These are phyloP conservation scores for Cacoxenus indagator DNA, from an alignment of 2,888 invertebrate species.

Conservation along the genomic window DNA sequence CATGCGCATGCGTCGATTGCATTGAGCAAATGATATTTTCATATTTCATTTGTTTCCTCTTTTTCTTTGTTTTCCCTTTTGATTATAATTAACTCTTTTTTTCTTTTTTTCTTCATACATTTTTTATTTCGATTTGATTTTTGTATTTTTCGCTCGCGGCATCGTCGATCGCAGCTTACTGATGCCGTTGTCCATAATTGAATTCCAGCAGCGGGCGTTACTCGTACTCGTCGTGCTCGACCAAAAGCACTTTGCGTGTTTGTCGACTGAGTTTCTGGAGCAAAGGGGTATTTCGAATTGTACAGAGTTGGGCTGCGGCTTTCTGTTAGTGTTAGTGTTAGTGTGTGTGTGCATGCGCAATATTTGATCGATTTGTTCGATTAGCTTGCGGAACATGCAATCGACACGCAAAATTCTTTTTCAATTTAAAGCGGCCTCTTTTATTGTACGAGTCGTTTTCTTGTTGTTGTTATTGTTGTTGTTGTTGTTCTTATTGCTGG, in stretches of 20 bases:
- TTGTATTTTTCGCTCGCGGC: conserved; percentile 55
- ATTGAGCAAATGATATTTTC: conserved; percentile 13
- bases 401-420: conserved; percentile 63
- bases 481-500: not conserved
- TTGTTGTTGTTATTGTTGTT: conserved; percentile 7
- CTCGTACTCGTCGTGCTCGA: conserved; percentile 30
- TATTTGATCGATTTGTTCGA: conserved; percentile 64
- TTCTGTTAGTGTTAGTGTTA: conserved; percentile 23
- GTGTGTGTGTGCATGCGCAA: conserved; percentile 29
- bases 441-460: not conserved
- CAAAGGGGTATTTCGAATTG: not conserved
- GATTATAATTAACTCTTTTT: conserved; percentile 35
- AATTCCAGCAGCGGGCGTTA: conserved; percentile 65
- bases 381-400: conserved; percentile 60
- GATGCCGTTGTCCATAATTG: conserved; percentile 58
- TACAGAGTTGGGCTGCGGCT: not conserved
- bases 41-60: not conserved
- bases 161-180: conserved; percentile 30
- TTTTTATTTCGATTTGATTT: conserved; percentile 58
- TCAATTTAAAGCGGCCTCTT: conserved; percentile 43
- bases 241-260: conserved; percentile 28
- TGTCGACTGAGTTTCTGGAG: not conserved
- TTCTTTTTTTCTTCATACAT: conserved; percentile 32
- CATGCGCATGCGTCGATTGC: conserved; percentile 37
- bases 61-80: conserved; percentile 23